Evolutionary conservation across 2,113 vertebrate genomes (phyloP).

Genomic region (Hypomesus transpacificus): DNA sequence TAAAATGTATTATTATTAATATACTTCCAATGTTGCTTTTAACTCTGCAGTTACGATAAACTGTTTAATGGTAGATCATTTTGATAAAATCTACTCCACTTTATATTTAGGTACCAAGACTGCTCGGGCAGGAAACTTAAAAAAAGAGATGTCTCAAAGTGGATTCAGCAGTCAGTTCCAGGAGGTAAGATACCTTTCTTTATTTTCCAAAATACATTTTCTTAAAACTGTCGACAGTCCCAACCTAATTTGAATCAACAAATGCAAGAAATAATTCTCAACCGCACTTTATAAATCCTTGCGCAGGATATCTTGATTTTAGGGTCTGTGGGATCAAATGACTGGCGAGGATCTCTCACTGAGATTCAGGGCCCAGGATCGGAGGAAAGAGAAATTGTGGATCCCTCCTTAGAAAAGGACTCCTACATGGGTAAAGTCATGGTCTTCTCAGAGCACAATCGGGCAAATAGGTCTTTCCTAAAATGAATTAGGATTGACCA

Average conservation of each 20-base stretch:
- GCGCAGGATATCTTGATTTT: slow-evolving; percentile 58
- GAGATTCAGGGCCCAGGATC: accelerated
- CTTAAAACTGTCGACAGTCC: no score
- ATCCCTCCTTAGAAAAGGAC: slow-evolving; percentile 38
- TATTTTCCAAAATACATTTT: no score
- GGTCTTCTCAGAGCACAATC: no score
- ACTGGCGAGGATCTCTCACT: slow-evolving; percentile 57
- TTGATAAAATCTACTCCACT: not conserved
- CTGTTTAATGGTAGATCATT: not conserved
- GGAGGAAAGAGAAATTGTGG: slow-evolving; percentile 30
- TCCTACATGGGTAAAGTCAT: slow-evolving; percentile 65
- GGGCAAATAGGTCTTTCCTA: not conserved
- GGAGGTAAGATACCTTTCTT: slow-evolving; percentile 1
- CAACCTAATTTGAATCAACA: not conserved
- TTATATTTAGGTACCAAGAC: slow-evolving; percentile 39
- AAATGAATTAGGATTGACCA: not conserved
- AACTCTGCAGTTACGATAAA: not conserved
- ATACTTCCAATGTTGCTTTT: not conserved
- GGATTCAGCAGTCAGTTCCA: slow-evolving; percentile 53
- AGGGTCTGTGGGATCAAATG: slow-evolving; percentile 65
- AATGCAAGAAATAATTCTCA: not conserved
- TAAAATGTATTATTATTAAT: no score
- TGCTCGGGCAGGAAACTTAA: slow-evolving; percentile 32
- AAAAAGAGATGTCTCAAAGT: slow-evolving; percentile 60
- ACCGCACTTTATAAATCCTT: not conserved